A percentile compares a stretch with the other conserved stretches of the same genome.
Evolutionary conservation across 35 echinoderm and acorn worm genomes (phyloP).

Genomic region (Eucidaris tribuloides): DNA sequence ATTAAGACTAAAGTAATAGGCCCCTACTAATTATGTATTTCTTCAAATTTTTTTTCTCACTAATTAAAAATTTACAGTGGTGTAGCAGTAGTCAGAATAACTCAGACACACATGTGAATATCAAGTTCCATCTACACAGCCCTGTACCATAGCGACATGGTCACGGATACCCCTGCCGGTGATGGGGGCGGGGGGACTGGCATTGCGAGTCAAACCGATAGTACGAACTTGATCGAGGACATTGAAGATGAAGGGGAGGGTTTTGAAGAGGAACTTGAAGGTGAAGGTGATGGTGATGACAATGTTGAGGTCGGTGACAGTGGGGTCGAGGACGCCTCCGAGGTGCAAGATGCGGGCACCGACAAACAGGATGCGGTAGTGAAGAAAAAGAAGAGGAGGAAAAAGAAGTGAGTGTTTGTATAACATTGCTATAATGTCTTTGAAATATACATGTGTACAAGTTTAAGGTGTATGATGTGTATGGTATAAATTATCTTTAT

Average conservation of each 20-base stretch:
- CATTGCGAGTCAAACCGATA: neutral
- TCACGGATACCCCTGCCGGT: neutral
- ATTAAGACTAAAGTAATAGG: no score
- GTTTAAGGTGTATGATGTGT: neutral
- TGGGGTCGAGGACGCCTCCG: conserved; percentile 44
- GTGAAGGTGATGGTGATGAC: conserved; percentile 45
- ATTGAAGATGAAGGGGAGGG: conserved; percentile 67
- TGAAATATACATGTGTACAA: neutral
- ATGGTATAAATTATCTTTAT: neutral
- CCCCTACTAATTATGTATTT: no score
- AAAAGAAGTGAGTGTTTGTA: conserved; percentile 61
- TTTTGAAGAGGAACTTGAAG: conserved; percentile 71
- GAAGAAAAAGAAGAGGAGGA: conserved; percentile 75
- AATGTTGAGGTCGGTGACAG: conserved; percentile 67
- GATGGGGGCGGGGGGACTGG: neutral
- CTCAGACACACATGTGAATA: no score
- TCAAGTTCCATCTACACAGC: no score
- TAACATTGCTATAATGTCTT: neutral
- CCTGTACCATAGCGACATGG: no score
- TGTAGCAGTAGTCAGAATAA: no score
- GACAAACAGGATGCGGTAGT: conserved; percentile 32
- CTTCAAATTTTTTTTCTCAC: no score
- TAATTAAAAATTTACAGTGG: no score
- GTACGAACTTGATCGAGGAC: conserved; percentile 2
- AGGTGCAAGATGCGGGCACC: conserved; percentile 16